Percentiles rank a stretch among this genome's conserved stretches.
Conservation (phyloP, 2,797 vertebrate species). For the Pipistrellus kuhlii region DNA sequence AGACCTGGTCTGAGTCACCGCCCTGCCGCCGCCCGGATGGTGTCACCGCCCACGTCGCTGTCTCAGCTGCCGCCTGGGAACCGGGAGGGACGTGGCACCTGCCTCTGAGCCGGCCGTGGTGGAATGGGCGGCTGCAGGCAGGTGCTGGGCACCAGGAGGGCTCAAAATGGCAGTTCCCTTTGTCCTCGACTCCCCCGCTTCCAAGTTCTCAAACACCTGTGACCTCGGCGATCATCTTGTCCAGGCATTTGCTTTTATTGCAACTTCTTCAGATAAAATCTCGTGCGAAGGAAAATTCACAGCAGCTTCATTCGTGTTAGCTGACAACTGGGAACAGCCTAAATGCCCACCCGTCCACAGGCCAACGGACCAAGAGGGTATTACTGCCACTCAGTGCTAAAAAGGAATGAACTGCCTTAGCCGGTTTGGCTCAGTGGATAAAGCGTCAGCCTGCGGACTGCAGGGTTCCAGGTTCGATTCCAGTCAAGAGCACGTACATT, state of each 20-base stretch:
- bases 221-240: neutral
- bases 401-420: neutral
- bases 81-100: neutral
- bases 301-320: neutral
- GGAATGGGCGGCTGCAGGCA: neutral
- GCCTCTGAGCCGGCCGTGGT: neutral
- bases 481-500: no score
- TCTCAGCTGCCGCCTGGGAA: neutral
- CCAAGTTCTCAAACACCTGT: neutral
- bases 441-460: no score
- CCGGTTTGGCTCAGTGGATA: no score
- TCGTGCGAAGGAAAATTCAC: neutral
- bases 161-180: neutral
- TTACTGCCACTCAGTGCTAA: neutral
- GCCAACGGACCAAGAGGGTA: neutral
- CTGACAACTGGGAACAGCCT: neutral
- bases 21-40: rapidly evolving
- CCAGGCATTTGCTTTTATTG: neutral
- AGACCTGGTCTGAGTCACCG: neutral
- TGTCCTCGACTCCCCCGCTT: neutral
- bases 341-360: neutral
- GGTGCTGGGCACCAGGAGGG: no score
- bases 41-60: neutral
- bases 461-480: no score
- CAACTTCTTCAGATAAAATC: slow-evolving; percentile 3